A percentile compares a stretch with the other conserved stretches of the same genome.
Conservation (phyloP, 2,888 invertebrate species). For the Brachylomia viminalis region DNA sequence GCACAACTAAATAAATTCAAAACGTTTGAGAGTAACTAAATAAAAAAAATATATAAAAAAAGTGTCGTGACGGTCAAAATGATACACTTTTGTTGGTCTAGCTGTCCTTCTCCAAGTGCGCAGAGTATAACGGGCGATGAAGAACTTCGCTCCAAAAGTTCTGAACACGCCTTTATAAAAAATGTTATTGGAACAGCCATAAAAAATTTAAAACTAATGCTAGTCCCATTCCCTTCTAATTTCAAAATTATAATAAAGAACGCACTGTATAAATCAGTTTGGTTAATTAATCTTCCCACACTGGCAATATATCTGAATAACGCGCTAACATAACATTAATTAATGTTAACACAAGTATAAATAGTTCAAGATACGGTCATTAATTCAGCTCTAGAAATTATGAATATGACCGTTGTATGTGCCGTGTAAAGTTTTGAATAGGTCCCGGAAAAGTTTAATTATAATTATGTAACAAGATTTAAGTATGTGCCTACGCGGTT, state of each 20-base stretch:
- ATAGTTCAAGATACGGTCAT: conserved; percentile 37
- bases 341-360: conserved; percentile 43
- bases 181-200: conserved; percentile 1
- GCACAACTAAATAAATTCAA: too few relatives aligned
- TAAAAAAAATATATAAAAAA: too few relatives aligned
- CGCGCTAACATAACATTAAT: conserved; percentile 61
- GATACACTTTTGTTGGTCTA: too few relatives aligned
- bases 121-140: too few relatives aligned
- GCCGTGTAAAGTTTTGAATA: not conserved
- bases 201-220: conserved; percentile 32
- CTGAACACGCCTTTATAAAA: not conserved
- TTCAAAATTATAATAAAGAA: conserved; percentile 45
- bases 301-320: conserved; percentile 59
- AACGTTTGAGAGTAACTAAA: too few relatives aligned
- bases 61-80: too few relatives aligned
- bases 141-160: conserved; percentile 6
- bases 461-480: not conserved
- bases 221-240: conserved; percentile 13
- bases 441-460: not conserved
- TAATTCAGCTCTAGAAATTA: conserved; percentile 21
- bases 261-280: conserved; percentile 44
- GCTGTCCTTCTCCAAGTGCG: too few relatives aligned
- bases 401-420: conserved; percentile 12
- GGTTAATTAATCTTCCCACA: conserved; percentile 54
- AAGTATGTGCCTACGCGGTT: not conserved